Conservation (phyloP, 2,797 vertebrate species). For the Mormyrus proboscirostris region DNA sequence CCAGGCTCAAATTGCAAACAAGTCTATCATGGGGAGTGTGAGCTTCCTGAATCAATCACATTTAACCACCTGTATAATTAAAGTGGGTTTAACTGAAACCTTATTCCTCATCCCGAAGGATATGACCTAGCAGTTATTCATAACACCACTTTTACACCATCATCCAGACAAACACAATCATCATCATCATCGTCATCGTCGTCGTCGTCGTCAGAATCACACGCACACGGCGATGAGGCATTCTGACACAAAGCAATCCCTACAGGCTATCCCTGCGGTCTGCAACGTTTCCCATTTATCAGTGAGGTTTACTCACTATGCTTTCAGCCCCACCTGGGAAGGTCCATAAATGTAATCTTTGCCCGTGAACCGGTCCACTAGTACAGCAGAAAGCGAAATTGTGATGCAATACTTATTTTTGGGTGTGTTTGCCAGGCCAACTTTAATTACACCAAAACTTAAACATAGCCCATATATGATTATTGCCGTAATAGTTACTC, state of each 20-base stretch:
- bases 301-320: conserved; percentile 15
- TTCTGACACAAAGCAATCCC: conserved; percentile 19
- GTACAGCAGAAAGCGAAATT: neutral
- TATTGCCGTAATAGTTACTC: neutral
- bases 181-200: neutral
- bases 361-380: conserved; percentile 38
- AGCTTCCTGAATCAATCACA: neutral
- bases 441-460: conserved; percentile 28
- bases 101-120: neutral
- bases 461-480: neutral
- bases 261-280: conserved; percentile 39
- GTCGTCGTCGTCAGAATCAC: neutral
- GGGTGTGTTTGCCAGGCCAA: conserved; percentile 22
- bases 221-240: conserved; percentile 21
- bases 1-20: neutral
- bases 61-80: neutral
- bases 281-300: conserved; percentile 49
- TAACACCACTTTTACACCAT: conserved; percentile 3
- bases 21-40: neutral
- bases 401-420: conserved; percentile 10
- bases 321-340: conserved; percentile 37
- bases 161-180: neutral
- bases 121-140: conserved; percentile 1
- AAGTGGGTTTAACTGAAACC: neutral
- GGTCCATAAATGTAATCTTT: conserved; percentile 27